Conservation (phyloP, 2,888 invertebrate species). For the Automeris io region DNA sequence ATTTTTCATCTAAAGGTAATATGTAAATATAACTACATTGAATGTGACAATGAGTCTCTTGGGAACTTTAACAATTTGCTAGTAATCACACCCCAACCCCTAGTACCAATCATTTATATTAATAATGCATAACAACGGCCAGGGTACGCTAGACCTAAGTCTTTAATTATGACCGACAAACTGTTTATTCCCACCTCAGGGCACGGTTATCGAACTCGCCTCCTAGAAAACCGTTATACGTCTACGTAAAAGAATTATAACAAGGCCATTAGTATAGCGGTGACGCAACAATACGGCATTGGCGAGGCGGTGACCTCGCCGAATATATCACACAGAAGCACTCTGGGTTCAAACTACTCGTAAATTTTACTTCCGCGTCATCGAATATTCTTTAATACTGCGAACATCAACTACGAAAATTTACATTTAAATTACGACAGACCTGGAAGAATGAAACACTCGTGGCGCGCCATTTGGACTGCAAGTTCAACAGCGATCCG, state of each 20-base stretch:
- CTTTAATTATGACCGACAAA: constrained; percentile 54
- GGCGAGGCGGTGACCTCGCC: constrained; percentile 52
- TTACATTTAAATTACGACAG: constrained; percentile 45
- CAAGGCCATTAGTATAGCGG: constrained; percentile 47
- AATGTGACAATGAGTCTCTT: constrained; percentile 40
- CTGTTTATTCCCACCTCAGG: constrained; percentile 52
- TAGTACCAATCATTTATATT: constrained; percentile 37
- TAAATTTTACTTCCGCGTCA: constrained; percentile 63
- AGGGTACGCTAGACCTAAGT: constrained; percentile 40
- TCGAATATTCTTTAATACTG: constrained; percentile 36
- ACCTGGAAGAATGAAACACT: constrained; percentile 27
- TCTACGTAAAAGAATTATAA: constrained; percentile 38
- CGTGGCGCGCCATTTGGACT: constrained; percentile 46
- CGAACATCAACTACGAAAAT: constrained; percentile 26
- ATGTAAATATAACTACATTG: constrained; percentile 22
- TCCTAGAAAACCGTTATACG: constrained; percentile 34
- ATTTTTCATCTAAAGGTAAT: too few relatives aligned
- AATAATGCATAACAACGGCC: constrained; percentile 59
- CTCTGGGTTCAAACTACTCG: constrained; percentile 42
- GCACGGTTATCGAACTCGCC: constrained; percentile 58
- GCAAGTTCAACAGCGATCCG: constrained; percentile 32
- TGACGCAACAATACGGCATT: constrained; percentile 46
- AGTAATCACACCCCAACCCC: constrained; percentile 41
- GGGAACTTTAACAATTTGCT: constrained; percentile 61
- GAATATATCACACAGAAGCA: constrained; percentile 38